Percentiles rank a stretch among this genome's conserved stretches.
phyloP scores from a whole-genome alignment of 1,140 invertebrate genomes.

The Aphidius ervi region DNA sequence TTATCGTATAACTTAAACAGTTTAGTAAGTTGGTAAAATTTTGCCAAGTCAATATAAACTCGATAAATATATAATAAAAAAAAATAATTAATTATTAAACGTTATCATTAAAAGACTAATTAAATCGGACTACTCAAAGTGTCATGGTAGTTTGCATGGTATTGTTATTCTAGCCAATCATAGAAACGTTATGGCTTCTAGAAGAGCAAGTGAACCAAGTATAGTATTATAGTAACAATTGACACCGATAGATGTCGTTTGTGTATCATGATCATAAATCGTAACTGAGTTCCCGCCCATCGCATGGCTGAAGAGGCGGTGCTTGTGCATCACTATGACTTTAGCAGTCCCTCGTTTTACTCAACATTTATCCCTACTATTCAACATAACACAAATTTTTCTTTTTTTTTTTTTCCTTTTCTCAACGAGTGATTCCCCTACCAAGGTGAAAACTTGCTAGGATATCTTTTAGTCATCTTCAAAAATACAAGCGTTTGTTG shows the following conservation, averaged over 20 bases:
- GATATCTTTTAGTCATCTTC: constrained; percentile 50
- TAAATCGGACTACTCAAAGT: constrained; percentile 39
- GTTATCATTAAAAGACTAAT: constrained; percentile 17
- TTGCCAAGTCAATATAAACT: no score
- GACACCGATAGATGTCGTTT: constrained; percentile 45
- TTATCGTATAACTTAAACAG: no score
- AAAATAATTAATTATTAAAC: constrained; percentile 30
- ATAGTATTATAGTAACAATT: constrained; percentile 22
- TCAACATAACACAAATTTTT: neutral
- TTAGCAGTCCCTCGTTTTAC: constrained; percentile 30
- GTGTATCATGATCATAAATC: constrained; percentile 45
- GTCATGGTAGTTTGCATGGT: constrained; percentile 49
- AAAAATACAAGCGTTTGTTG: constrained; percentile 50
- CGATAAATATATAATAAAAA: neutral
- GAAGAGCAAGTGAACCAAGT: constrained; percentile 20
- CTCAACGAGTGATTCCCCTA: constrained; percentile 26
- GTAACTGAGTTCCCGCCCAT: constrained; percentile 50
- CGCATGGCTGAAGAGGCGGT: constrained; percentile 43
- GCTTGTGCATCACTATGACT: constrained; percentile 36
- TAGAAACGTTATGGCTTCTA: constrained; percentile 51
- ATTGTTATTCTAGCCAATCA: constrained; percentile 46
- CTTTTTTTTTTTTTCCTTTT: constrained; percentile 2
- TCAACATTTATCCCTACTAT: constrained; percentile 15
- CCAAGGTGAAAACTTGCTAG: constrained; percentile 35
- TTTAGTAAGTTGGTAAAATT: no score